These are phyloP conservation scores for Pristionchus pacificus DNA, from an alignment of 1,140 invertebrate species.

Conservation along the genomic window DNA sequence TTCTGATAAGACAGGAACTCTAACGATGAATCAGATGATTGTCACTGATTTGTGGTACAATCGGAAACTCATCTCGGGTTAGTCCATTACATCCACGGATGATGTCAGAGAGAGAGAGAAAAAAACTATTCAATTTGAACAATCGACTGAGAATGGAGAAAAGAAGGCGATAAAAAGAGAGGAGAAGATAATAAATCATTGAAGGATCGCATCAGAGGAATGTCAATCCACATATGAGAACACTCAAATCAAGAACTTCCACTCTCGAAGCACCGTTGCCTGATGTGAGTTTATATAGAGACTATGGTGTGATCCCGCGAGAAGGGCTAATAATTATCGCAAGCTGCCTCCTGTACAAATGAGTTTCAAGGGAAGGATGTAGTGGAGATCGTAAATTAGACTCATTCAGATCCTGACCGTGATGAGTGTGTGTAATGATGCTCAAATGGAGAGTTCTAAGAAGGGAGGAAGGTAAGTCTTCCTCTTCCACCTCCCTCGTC, in stretches of 20 bases:
- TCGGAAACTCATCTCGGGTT: conserved; percentile 45
- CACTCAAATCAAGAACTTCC: not conserved
- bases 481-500: not conserved
- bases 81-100: no score
- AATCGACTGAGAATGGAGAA: not conserved
- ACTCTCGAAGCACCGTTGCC: not conserved
- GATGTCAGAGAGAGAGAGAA: no score
- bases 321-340: no score
- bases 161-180: not conserved
- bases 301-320: no score
- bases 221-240: not conserved
- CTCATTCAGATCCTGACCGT: conserved; percentile 38
- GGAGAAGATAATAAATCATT: not conserved
- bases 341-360: no score
- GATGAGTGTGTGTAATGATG: conserved; percentile 54
- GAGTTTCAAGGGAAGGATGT: no score
- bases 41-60: conserved; percentile 63
- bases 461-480: not conserved
- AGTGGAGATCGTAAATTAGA: no score
- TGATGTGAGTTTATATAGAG: not conserved
- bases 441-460: conserved; percentile 37
- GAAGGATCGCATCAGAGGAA: not conserved
- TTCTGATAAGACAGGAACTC: conserved; percentile 96
- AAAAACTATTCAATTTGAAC: not conserved
- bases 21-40: conserved; percentile 99